Base-by-base conservation (phyloP, 2,888 invertebrate genomes). In the Lepetodrilus schrolli region DNA sequence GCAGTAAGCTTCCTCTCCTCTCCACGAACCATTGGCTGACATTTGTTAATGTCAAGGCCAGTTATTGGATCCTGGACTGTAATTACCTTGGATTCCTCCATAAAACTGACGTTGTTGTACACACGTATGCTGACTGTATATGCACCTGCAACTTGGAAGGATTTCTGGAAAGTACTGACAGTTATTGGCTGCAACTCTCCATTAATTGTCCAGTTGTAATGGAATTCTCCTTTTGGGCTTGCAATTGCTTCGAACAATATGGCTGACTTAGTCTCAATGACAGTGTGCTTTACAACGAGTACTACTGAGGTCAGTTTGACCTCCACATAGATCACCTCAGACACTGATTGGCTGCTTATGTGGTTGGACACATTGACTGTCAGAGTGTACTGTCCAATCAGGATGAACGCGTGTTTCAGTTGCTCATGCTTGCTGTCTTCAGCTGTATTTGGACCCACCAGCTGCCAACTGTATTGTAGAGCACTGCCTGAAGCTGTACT, bases 321-420 rank as follows among this genome's bases (percentile, higher is more conserved):
- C 58, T 81, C 74, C 0, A 79, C 77, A 71, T 78, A 78, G 13
- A 83, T 73, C 8, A 70, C 50, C 2, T 69, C 51, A 21, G 21
- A 47, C 1, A 38, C 74, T 13, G 51, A 17, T 30, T 48, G 72
- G 36, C 71, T 74, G 66, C 82, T 84, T 10, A 82, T 80, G 70
- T 68, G 70, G 66, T 84, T 84, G 13, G 69, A 50, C 0, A 79
- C 75, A 17, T 23, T 68, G 26, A 84, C 47, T 5, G 75, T 75
- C n/a, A 84, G 51, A 21, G 74, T 80, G 51, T 80, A 84, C 2
- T 77, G 50, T 8, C 78, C 80, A 20, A 79, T 77, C n/a, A 38
- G 47, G n/a, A 58, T 38, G 66, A 84, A 82, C 0, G 48, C 48
- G 47, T 78, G 65, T n/a, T 49, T 65, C 34, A 81, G 76, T 2